Base-by-base conservation (phyloP, 2,797 vertebrate genomes). In the Sphaeramia orbicularis region DNA sequence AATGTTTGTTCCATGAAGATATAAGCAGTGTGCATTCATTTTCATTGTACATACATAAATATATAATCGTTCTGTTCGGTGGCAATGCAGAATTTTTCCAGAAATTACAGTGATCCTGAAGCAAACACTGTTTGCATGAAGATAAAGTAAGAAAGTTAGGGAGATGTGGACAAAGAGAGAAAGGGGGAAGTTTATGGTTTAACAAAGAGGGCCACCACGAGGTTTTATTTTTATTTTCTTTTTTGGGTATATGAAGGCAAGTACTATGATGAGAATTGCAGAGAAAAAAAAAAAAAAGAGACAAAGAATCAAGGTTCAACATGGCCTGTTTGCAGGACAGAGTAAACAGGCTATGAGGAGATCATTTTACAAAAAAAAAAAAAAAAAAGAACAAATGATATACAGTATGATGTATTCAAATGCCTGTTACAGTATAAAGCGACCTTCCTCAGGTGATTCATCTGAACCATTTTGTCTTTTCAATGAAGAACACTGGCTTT, bases 31-130 rank as follows among this genome's bases (percentile, higher is more conserved):
- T 94, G 88, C 89, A 89, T 92, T 93, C 88, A 90, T 90, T 90
- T 90, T 89, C 83, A 93, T 88, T 93, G 91, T 94, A 93, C 89
- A 93, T 93, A 94, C 86, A 92, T 93, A 91, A 88, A 93, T 92
- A 93, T 93, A 91, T 93, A 90, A 92, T 81, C 91, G 85, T 90
- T 92, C 89, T 92, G 90, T 90, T 86, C 89, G 83, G 86, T 91
- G 89, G 80, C 71, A 83, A 84, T 81, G 87, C 86, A 89, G 85
- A 92, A 65, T 89, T 83, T n/a, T 85, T 83, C 57, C 59, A 50
- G 73, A 90, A 74, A 75, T 82, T 54, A 81, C 63, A 78, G 49
- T 75, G 75, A 84, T 74, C 84, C 71, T 82, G 68, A 84, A 66
- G 73, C 63, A 63, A 87, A 83, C 53, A 24, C 16, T 16, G 76